Base-by-base conservation (phyloP, 2,797 vertebrate species). In the Chelonia mydas region DNA sequence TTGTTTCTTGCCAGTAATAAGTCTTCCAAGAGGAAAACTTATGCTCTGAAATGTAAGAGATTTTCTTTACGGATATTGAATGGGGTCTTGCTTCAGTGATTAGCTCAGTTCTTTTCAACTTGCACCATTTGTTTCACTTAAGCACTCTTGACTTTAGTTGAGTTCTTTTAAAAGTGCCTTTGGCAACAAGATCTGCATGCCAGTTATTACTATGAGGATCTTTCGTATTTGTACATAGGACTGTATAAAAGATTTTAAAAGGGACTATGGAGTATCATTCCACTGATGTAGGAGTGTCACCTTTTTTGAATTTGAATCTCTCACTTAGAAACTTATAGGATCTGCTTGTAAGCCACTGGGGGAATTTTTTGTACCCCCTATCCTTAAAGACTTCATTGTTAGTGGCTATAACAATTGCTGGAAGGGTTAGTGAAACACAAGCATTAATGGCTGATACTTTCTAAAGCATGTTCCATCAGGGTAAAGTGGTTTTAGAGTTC, bases 1-100 rank as follows among this genome's bases (percentile, higher is more conserved):
- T 51, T 93, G 76, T 85, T 87, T 92, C 81, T 87, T 54, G 50
- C 83, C 61, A 87, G 61, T 68, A 80, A 31, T 86, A 91, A 86
- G 76, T 84, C 50, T 86, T 89, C 65, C 61, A 84, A 49, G 91
- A 77, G 3, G 28, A 85, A 93, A 74, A 79, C 25, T 79, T 47
- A 47, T 59, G 81, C 33, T 31, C 28, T 33, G 33, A 87, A 87
- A 82, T 87, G 53, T 81, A 79, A 90, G 37, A 86, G 53, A 51
- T 59, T 95, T 91, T 84, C 81, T 81, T 87, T 87, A 74, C 1
- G 9, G 55, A 72, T 87, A 47, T 81, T 93, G 81, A 84, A 74
- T 84, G 78, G 81, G 77, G 57, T 77, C 51, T 87, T 87, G 51
- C 76, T 87, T 81, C 87, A 78, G 51, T 51, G 68, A 84, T 49